phyloP scores from a whole-genome alignment of 1,140 invertebrate genomes.

The Zeugodacus cucurbitae region DNA sequence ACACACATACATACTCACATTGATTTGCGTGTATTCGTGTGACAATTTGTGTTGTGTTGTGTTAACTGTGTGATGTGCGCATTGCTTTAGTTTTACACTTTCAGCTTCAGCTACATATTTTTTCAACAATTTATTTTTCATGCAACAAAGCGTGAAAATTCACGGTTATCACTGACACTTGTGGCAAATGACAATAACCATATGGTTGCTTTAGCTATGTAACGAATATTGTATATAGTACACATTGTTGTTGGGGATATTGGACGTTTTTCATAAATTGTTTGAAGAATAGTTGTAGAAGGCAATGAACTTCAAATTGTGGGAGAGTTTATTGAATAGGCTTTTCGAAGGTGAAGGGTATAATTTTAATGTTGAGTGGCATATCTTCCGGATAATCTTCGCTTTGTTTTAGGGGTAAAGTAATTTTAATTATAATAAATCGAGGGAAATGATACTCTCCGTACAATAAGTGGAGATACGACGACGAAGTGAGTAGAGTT shows the following conservation, averaged over 20 bases:
- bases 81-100: not conserved
- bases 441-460: too few species aligned
- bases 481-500: too few species aligned
- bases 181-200: not conserved
- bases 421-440: too few species aligned
- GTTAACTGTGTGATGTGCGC: not conserved
- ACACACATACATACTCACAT: too few species aligned
- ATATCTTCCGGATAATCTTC: too few species aligned
- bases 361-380: too few species aligned
- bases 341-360: too few species aligned
- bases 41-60: too few species aligned
- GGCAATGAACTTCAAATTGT: not conserved
- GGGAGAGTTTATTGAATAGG: too few species aligned
- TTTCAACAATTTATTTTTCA: not conserved
- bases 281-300: not conserved
- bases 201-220: not conserved
- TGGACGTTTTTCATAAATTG: not conserved
- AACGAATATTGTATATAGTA: not conserved
- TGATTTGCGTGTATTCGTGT: too few species aligned
- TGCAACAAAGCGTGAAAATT: slow-evolving; percentile 5
- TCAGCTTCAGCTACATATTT: not conserved
- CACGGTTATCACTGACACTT: not conserved
- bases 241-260: not conserved
- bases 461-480: too few species aligned
- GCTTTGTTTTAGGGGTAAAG: too few species aligned